Evolutionary conservation across 1,140 invertebrate genomes (phyloP), one percentile per base, ranked within the genome.

Genomic region (Ostrea denselamellosa): DNA sequence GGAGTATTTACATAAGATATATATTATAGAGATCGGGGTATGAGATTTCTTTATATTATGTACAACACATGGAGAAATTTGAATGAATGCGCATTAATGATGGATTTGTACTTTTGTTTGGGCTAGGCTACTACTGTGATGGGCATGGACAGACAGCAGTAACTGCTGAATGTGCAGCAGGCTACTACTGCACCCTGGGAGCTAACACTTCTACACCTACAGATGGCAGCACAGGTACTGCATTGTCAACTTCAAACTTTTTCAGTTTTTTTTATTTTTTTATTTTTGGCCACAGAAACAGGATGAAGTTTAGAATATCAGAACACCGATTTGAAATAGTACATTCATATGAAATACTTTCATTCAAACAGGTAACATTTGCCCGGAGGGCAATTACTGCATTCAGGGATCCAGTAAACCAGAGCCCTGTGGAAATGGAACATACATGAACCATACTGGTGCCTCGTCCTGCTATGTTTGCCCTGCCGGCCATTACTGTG

Each of bases 381-480:
- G 93, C 86, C 92, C 93, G 19, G 89, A 87, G 34, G 93, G 93
- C 7, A 86, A 90, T 83, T 94, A 90, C 90, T 94, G 93, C 90
- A 87, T 86, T 22, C 77, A 82, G 53, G 93, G 93, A 3, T 93
- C 93, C 10, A 34, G 85, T 19, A 88, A 58, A 10, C 91, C 92
- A 5, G 65, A 85, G 7, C 91, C 92, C 0, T 94, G 93, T 91
- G 89, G 86, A 12, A 93, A 93, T 87, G 93, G 92, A 12, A 94
- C 93, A 14, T 94, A 90, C 89, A 93, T 92, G 91, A 94, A 94
- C 89, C 92, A 92, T 87, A 94, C 93, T 19, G 93, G 93, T 10
- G 92, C 93, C 7, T 92, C 90, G 9, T 87, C 86, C 10, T 94
- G 93, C 71, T 90, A 92, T 71, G 88, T 89, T 9, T 94, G 93